Evolutionary conservation across 2,113 vertebrate species (phyloP).

Genomic region (Melospiza melodia): DNA sequence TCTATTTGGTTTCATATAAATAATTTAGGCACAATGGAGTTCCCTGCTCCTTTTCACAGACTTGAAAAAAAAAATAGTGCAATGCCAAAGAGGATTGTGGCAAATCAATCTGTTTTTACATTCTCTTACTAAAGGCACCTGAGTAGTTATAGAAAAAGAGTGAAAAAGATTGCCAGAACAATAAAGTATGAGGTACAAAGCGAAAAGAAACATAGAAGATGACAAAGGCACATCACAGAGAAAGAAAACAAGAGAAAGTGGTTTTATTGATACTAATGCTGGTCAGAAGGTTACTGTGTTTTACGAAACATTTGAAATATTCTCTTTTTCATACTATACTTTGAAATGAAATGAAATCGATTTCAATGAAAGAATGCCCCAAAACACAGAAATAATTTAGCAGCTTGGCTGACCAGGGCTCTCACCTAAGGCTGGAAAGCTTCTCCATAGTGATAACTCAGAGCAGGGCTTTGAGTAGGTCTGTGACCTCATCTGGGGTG

Average conservation of each 20-base stretch:
- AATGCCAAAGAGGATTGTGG: not conserved
- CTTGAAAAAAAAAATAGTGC: not conserved
- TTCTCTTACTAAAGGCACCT: not conserved
- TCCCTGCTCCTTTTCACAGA: not conserved
- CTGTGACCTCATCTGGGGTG: not conserved
- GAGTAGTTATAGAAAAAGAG: not conserved
- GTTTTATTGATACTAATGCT: not conserved
- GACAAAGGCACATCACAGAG: not conserved
- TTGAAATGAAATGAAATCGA: not conserved
- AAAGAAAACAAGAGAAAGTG: not conserved
- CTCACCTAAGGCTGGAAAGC: not conserved
- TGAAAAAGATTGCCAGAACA: not conserved
- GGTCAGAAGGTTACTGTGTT: not conserved
- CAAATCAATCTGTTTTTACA: not conserved
- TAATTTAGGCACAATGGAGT: conserved; percentile 32
- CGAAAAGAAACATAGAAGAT: not conserved
- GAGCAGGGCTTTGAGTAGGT: not conserved
- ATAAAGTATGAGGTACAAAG: not conserved
- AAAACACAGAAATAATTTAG: not conserved
- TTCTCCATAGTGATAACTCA: not conserved
- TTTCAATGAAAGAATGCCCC: not conserved
- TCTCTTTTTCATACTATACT: not conserved
- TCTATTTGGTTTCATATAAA: conserved; percentile 10
- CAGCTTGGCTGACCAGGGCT: not conserved
- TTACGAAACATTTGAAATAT: not conserved